Conservation (phyloP, 2,888 invertebrate species). For the Drosophila falleni region DNA sequence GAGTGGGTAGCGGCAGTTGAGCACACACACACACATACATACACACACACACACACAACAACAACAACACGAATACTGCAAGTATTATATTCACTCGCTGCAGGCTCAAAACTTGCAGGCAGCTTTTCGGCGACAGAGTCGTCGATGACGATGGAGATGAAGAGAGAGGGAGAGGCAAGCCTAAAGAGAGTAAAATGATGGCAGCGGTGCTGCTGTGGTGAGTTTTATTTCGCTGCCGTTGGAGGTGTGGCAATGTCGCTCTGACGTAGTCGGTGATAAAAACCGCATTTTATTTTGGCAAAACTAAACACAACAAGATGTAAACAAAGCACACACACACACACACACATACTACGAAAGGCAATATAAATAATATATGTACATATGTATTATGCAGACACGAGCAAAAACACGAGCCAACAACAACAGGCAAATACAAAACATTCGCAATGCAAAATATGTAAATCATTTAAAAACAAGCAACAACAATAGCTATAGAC, state of each 20-base stretch:
- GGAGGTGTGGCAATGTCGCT: conserved; percentile 66
- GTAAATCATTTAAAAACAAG: conserved; percentile 23
- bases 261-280: conserved; percentile 42
- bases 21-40: background rate
- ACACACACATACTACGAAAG: conserved; percentile 5
- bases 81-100: conserved; percentile 14
- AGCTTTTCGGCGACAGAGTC: conserved; percentile 29
- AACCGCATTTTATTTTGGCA: conserved; percentile 52
- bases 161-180: background rate
- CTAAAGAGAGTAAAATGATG: conserved; percentile 3
- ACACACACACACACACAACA: no score
- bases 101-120: conserved; percentile 42
- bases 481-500: conserved; percentile 34
- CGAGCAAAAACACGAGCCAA: conserved; percentile 50
- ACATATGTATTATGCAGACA: conserved; percentile 22
- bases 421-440: conserved; percentile 36
- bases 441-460: conserved; percentile 43
- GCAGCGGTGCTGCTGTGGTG: conserved; percentile 48
- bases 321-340: conserved; percentile 68
- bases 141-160: background rate
- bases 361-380: conserved; percentile 12
- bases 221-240: conserved; percentile 43
- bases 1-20: conserved; percentile 22
- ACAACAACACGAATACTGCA: conserved; percentile 17
- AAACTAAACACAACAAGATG: conserved; percentile 65